Conservation (phyloP, 1,140 invertebrate species). For the Drosophila biarmipes region DNA sequence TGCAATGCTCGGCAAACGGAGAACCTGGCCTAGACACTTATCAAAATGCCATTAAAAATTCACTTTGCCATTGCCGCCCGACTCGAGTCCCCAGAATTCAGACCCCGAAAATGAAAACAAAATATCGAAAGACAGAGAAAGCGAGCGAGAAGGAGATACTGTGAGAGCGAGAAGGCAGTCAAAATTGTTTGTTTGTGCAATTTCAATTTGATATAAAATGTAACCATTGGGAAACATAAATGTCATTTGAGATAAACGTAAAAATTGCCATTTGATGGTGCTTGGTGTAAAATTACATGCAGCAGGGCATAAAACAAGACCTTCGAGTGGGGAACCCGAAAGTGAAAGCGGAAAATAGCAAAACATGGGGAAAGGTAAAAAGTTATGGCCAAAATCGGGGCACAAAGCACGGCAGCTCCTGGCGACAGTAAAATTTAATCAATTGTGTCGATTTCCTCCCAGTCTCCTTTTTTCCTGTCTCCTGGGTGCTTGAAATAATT, state of each 20-base stretch:
- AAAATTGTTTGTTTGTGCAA: conserved; percentile 53
- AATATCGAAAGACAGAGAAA: background rate
- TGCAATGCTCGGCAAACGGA: conserved; percentile 13
- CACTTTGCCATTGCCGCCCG: conserved; percentile 52
- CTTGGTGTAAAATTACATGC: conserved; percentile 54
- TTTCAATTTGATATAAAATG: conserved; percentile 77
- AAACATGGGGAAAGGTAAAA: conserved; percentile 15
- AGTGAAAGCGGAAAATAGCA: conserved; percentile 32
- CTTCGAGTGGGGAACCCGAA: background rate
- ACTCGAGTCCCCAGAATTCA: background rate
- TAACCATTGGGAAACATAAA: conserved; percentile 80
- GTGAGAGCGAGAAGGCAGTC: conserved; percentile 6
- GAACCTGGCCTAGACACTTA: conserved; percentile 51
- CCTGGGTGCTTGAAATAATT: conserved; percentile 51
- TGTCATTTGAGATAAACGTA: conserved; percentile 80
- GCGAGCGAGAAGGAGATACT: conserved; percentile 18
- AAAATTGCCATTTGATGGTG: conserved; percentile 75
- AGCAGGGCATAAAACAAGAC: conserved; percentile 40
- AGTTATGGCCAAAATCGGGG: conserved; percentile 33
- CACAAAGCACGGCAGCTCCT: conserved; percentile 62
- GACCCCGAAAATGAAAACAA: conserved; percentile 15
- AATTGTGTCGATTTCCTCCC: conserved; percentile 58
- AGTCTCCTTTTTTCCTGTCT: background rate
- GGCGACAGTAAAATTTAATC: conserved; percentile 74
- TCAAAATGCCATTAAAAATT: conserved; percentile 77